Evolutionary conservation across 2,888 invertebrate species (phyloP), one percentile per base, ranked within the genome.

Genomic region (Aleiodes alternator): DNA sequence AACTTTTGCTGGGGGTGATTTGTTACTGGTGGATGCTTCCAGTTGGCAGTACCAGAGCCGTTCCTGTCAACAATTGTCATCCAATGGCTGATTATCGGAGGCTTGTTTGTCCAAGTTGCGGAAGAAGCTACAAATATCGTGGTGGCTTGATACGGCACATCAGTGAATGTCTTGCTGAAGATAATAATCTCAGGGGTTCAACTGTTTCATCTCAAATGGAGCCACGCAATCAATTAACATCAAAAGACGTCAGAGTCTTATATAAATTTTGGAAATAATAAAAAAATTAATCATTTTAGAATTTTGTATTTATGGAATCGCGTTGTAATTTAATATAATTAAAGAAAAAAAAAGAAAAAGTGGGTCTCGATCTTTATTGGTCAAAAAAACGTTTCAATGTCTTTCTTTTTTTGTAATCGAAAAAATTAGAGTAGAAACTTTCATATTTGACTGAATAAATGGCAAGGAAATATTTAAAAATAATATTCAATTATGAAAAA

Each of bases 51-150:
- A 79, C 76, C 72, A 72, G 69, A 69, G 76, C 34, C 34, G 5
- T 77, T 76, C 75, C 75, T 79, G 77, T 80, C 69, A 81, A 79
- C 68, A 61, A 61, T 23, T 74, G 79, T 56, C 86, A 84, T 81
- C 85, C 83, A 59, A 84, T 86, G 86, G 83, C 86, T 68, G 86
- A 86, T 82, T 87, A 87, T 82, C 84, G 85, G 72, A 82, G 88
- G 80, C 85, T 89, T 31, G 81, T 84, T 80, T 89, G 89, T 80
- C 89, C 88, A n/a, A 85, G 85, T 79, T 90, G 90, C 80, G 87
- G 88, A 69, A 87, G 88, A 79, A 88, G 85, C 82, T 90, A 89
- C 87, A 89, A 89, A 82, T 89, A 89, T 84, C 87, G 89, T 57
- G 88, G 89, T 69, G 89, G 89, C 80, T 81, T 90, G 75, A 84